These are phyloP conservation scores for Oreochromis grahami DNA, from an alignment of 2,797 vertebrate species.

Conservation along the genomic window DNA sequence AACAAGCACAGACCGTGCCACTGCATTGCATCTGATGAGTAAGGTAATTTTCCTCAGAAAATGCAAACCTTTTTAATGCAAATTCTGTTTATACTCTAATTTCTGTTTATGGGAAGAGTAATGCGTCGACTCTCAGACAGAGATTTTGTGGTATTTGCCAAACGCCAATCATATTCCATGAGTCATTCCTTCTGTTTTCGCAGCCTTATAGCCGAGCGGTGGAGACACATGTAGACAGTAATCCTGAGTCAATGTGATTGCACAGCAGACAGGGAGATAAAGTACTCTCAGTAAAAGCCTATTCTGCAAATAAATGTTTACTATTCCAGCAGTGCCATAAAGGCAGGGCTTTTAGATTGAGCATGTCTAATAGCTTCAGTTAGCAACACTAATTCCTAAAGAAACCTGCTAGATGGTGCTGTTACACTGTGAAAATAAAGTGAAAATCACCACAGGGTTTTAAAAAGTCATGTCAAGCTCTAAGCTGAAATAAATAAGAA, in stretches of 20 bases:
- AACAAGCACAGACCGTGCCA: neutral
- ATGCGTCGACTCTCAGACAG: constrained; percentile 1
- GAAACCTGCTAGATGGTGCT: constrained; percentile 64
- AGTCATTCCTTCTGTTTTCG: constrained; percentile 18
- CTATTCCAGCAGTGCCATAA: constrained; percentile 16
- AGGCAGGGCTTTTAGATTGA: constrained; percentile 15
- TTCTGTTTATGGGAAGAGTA: neutral
- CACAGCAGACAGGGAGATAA: constrained; percentile 40
- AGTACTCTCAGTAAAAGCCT: constrained; percentile 27
- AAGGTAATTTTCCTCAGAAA: neutral
- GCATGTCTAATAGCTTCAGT: constrained; percentile 9
- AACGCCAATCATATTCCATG: constrained; percentile 28
- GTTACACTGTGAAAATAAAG: constrained; percentile 33
- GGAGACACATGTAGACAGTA: constrained; percentile 38
- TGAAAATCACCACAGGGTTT: constrained; percentile 10
- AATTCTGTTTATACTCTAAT: constrained; percentile 9
- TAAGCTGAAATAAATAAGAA: constrained; percentile 73
- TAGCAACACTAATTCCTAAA: neutral
- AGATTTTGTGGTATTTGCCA: constrained; percentile 24
- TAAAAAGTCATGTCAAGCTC: constrained; percentile 49
- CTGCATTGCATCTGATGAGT: neutral
- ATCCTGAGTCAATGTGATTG: constrained; percentile 23
- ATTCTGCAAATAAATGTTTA: constrained; percentile 52
- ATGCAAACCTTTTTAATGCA: neutral
- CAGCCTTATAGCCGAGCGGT: neutral